Evolutionary conservation across 2,797 vertebrate genomes (phyloP), one percentile per base, ranked within the genome.

Genomic region (Poeciliopsis infans): DNA sequence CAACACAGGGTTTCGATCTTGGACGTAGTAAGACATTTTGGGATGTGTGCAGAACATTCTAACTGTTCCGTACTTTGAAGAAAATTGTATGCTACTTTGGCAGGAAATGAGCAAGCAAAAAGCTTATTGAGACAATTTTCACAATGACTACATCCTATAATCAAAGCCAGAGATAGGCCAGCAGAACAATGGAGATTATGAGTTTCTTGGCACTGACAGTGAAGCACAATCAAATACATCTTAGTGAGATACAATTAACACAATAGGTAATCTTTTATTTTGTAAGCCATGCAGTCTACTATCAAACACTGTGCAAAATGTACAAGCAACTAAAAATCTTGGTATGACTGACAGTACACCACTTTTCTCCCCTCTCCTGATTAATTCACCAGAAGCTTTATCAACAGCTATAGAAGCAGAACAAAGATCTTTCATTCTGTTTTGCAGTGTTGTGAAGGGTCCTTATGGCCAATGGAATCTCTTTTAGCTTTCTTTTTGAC

Each of bases 321-420:
- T 70, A 23, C 23, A 43, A 43, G 13, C 23, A 70, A 69, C 20
- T 25, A 69, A 68, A 45, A 43, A 12, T n/a, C 39, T 25, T 45
- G 11, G n/a, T n/a, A 25, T 69, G 66, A 45, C n/a, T 45, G 41
- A 45, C 68, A 28, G 41, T 25, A n/a, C 23, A 70, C 39, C 23
- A 5, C 20, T 45, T 69, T 45, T 69, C 41, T 13, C 12, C 25
- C 12, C 7, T 15, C 39, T 70, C 36, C 23, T 31, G 41, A 70
- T 70, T 45, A 70, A 70, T 70, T 70, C 68, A n/a, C 41, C 68
- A 70, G 23, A 70, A 70, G 41, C 68, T 28, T 70, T 45, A 70
- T 70, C 25, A 70, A 45, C 11, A 70, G 41, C 25, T n/a, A n/a
- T 45, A 43, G 41, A 70, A 45, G 68, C 11, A 70, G 68, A 70